Percentiles rank a stretch among this genome's conserved stretches.
These are phyloP conservation scores for Poeciliopsis retropinna DNA, from an alignment of 2,113 vertebrate genomes.

Conservation along the genomic window DNA sequence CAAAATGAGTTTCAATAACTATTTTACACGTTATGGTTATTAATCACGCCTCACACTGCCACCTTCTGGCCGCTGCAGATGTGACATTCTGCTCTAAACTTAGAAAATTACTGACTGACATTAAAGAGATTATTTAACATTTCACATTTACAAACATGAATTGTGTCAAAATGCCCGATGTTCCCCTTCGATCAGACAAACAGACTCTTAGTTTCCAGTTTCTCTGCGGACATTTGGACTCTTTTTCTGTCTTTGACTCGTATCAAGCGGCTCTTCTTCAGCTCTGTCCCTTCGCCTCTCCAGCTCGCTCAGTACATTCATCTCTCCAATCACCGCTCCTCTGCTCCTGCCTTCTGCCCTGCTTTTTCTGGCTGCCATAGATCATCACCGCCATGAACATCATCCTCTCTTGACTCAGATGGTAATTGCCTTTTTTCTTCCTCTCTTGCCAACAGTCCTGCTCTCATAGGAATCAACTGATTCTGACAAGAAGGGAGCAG, in stretches of 20 bases:
- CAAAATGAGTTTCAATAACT: too few relatives aligned
- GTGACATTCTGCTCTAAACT: too few relatives aligned
- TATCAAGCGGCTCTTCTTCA: not conserved
- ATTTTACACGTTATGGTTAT: too few relatives aligned
- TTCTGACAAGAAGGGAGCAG: not conserved
- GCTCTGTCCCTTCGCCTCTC: not conserved
- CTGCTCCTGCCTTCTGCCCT: not conserved
- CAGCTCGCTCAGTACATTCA: not conserved
- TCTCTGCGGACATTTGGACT: not conserved
- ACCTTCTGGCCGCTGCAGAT: too few relatives aligned
- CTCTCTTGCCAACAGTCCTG: not conserved
- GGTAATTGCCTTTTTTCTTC: not conserved
- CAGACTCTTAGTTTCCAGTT: not conserved
- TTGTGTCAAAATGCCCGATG: not conserved
- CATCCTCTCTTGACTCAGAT: not conserved
- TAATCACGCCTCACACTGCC: too few relatives aligned
- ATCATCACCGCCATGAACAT: not conserved
- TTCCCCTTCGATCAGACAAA: not conserved
- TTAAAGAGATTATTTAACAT: too few relatives aligned
- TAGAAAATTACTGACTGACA: too few relatives aligned
- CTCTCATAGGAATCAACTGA: not conserved
- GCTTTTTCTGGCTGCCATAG: constrained; percentile 3
- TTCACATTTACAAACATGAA: too few relatives aligned
- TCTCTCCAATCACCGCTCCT: not conserved
- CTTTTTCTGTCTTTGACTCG: not conserved